These are phyloP conservation scores for Spermophilus dauricus DNA, from an alignment of 2,113 vertebrate species.

Conservation along the genomic window DNA sequence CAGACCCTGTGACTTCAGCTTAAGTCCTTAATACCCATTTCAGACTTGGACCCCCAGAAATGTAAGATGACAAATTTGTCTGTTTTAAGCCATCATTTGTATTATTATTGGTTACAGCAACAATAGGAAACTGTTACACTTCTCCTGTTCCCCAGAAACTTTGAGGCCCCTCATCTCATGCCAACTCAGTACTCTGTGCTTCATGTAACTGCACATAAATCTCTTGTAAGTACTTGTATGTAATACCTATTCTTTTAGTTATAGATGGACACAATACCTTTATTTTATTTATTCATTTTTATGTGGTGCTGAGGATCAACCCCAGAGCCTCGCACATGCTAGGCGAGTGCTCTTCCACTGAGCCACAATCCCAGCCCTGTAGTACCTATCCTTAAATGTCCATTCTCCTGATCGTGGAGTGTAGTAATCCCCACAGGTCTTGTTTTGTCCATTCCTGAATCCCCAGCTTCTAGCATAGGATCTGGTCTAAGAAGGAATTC, in stretches of 20 bases:
- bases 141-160: not conserved
- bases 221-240: not conserved
- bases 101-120: not conserved
- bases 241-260: no score
- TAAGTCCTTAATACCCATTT: not conserved
- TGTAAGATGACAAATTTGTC: not conserved
- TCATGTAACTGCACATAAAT: not conserved
- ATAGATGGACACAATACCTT: no score
- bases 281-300: no score
- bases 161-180: not conserved
- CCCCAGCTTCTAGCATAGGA: not conserved
- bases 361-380: no score
- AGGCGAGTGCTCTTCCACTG: no score
- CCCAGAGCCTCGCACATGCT: no score
- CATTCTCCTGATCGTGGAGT: not conserved
- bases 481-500: not conserved
- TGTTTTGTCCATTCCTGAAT: not conserved
- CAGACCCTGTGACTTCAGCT: not conserved
- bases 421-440: not conserved
- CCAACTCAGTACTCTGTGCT: no score
- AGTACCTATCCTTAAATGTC: not conserved
- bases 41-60: not conserved
- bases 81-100: not conserved
- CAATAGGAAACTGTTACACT: not conserved
- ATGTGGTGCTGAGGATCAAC: no score